phyloP scores from a whole-genome alignment of 1,140 invertebrate species.

The Nautilus pompilius region DNA sequence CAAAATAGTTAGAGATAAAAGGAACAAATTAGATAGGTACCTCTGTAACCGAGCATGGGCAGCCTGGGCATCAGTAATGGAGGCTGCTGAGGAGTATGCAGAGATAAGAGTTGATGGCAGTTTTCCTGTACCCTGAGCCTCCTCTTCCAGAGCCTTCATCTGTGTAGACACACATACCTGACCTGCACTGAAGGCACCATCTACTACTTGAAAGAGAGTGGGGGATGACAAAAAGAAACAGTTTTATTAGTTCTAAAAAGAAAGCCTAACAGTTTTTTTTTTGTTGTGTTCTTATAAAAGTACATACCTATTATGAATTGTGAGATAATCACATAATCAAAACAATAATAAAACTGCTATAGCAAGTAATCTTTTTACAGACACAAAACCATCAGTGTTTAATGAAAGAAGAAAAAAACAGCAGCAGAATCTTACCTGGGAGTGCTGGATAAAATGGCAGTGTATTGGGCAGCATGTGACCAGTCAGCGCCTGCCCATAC shows the following conservation, averaged over 20 bases:
- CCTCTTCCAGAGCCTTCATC: constrained; percentile 63
- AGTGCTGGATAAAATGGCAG: constrained; percentile 74
- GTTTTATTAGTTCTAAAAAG: too few relatives aligned
- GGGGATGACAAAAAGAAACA: background rate
- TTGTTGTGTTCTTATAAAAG: too few relatives aligned
- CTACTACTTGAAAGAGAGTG: constrained; percentile 54
- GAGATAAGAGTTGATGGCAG: constrained; percentile 20
- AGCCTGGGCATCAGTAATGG: constrained; percentile 66
- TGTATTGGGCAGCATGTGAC: constrained; percentile 70
- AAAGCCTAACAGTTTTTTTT: too few relatives aligned
- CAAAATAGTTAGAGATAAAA: background rate
- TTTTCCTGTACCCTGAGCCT: constrained; percentile 28
- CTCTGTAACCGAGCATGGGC: constrained; percentile 69
- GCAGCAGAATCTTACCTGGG: constrained; percentile 54
- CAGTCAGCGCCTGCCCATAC: constrained; percentile 70
- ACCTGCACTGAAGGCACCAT: constrained; percentile 59
- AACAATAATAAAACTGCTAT: constrained; percentile 1
- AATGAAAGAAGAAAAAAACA: background rate
- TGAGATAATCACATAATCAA: constrained; percentile 4
- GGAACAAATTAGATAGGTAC: constrained; percentile 22
- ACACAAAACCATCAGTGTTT: background rate
- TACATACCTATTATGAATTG: too few relatives aligned
- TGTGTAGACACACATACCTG: constrained; percentile 63
- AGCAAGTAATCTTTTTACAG: background rate
- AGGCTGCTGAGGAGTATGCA: constrained; percentile 25